These are phyloP conservation scores for Osmoderma eremita DNA, from an alignment of 2,888 invertebrate species.

Conservation along the genomic window DNA sequence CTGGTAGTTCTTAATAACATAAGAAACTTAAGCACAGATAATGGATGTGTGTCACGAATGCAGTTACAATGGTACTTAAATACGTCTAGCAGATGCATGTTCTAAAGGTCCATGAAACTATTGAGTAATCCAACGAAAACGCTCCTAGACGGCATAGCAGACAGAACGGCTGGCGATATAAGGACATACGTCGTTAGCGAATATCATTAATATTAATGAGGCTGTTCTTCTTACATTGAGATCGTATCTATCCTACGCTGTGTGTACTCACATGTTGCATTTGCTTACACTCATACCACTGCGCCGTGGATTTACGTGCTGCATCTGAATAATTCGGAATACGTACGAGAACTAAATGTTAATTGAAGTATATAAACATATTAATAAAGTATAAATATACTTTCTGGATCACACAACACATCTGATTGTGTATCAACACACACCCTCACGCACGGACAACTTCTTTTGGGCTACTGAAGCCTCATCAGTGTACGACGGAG, in stretches of 20 bases:
- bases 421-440: no score
- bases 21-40: no score
- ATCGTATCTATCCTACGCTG: conserved; percentile 25
- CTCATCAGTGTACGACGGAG: no score
- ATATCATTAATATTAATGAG: conserved; percentile 40
- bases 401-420: no score
- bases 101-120: neutral
- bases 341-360: neutral
- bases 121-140: conserved; percentile 23
- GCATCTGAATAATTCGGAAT: conserved; percentile 26
- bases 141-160: conserved; percentile 32
- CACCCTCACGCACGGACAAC: no score
- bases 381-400: no score
- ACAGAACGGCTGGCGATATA: conserved; percentile 40
- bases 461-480: no score
- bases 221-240: conserved; percentile 22
- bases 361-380: no score
- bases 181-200: conserved; percentile 41
- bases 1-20: no score
- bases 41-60: neutral
- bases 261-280: neutral
- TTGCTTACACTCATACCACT: neutral
- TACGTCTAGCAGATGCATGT: neutral
- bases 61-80: neutral
- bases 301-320: neutral